phyloP scores from a whole-genome alignment of 2,113 vertebrate genomes.

The Acanthisitta chloris region DNA sequence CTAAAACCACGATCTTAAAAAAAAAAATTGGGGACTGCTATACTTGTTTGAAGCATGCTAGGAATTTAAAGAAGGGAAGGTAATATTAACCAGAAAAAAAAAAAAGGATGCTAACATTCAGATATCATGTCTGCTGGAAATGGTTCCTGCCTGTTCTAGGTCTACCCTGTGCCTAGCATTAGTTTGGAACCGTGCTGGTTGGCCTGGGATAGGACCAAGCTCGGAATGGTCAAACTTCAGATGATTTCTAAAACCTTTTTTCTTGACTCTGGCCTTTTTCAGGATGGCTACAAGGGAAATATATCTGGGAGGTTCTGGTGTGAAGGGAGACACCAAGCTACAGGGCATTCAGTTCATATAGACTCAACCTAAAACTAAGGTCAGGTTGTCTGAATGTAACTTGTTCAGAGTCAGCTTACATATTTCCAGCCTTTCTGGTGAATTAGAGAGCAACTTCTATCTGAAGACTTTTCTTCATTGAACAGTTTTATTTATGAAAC shows the following conservation, averaged over 20 bases:
- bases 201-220: neutral
- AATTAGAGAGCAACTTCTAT: neutral
- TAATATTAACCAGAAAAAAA: neutral
- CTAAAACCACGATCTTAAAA: neutral
- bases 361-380: neutral
- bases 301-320: neutral
- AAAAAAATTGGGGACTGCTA: neutral
- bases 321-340: rapidly evolving
- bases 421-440: neutral
- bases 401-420: neutral
- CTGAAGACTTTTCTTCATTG: neutral
- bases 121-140: neutral
- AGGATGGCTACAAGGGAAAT: neutral
- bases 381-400: neutral
- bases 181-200: neutral
- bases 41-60: neutral
- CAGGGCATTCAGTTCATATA: neutral
- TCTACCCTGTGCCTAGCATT: neutral
- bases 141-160: neutral
- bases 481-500: neutral
- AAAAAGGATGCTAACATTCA: neutral
- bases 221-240: too few species aligned
- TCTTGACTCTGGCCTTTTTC: neutral
- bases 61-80: neutral
- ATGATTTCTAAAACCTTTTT: neutral